Conservation (phyloP, 2,888 invertebrate species). For the Byasa hedistus region DNA sequence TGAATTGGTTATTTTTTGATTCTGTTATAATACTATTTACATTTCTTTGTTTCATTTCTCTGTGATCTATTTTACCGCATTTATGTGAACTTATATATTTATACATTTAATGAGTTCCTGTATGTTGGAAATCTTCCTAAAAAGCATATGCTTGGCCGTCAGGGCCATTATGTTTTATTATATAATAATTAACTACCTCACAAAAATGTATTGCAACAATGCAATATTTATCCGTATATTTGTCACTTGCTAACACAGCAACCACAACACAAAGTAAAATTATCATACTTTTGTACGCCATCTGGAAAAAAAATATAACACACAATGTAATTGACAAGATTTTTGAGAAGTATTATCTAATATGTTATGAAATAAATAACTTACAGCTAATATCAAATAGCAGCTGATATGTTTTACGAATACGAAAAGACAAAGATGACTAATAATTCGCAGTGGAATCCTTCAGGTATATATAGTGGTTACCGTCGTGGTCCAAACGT, state of each 20-base stretch:
- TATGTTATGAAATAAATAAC: neutral
- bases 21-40: too few species aligned
- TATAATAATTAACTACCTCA: too few species aligned
- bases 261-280: constrained; percentile 34
- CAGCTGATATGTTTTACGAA: constrained; percentile 27
- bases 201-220: too few species aligned
- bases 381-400: neutral
- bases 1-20: too few species aligned
- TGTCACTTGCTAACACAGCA: constrained; percentile 34
- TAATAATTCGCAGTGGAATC: constrained; percentile 53
- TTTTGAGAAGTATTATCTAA: neutral
- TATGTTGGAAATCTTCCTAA: too few species aligned
- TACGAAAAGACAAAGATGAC: constrained; percentile 42
- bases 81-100: too few species aligned
- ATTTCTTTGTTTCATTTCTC: too few species aligned
- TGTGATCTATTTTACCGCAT: too few species aligned
- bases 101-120: too few species aligned
- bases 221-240: constrained; percentile 84
- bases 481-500: constrained; percentile 51
- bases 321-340: neutral
- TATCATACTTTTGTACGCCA: constrained; percentile 34
- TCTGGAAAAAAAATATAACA: constrained; percentile 30
- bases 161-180: too few species aligned
- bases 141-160: too few species aligned
- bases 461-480: constrained; percentile 58